These are phyloP conservation scores for Acanthosepion esculentum DNA, from an alignment of 2,888 invertebrate species.

Conservation along the genomic window DNA sequence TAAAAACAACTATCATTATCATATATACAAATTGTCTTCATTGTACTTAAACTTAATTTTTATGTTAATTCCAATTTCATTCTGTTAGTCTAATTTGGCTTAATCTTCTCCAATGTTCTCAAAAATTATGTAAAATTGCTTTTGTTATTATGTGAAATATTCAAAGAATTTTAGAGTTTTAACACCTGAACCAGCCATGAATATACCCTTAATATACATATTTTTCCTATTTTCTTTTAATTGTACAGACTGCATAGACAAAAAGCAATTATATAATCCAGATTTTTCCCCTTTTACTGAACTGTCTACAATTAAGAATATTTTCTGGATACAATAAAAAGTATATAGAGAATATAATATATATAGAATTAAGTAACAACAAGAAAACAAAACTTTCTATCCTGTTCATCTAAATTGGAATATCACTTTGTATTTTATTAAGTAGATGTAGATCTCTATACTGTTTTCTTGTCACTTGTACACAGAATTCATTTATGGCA, in stretches of 20 bases:
- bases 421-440: too few relatives aligned
- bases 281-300: neutral
- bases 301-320: neutral
- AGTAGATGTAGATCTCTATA: too few relatives aligned
- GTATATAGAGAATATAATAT: too few relatives aligned
- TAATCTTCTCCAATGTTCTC: neutral
- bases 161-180: neutral
- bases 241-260: neutral
- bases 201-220: neutral
- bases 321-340: neutral
- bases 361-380: too few relatives aligned
- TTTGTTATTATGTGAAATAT: neutral
- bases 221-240: neutral
- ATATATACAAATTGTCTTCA: neutral
- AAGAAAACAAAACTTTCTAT: too few relatives aligned
- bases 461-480: too few relatives aligned
- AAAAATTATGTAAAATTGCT: neutral
- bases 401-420: too few relatives aligned
- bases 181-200: neutral
- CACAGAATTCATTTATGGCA: too few relatives aligned
- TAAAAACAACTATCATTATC: neutral
- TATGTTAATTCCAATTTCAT: neutral
- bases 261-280: neutral
- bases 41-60: neutral
- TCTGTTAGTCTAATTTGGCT: neutral